These are phyloP conservation scores for Antechinus stuartii DNA, from an alignment of 2,113 vertebrate species.

Conservation along the genomic window DNA sequence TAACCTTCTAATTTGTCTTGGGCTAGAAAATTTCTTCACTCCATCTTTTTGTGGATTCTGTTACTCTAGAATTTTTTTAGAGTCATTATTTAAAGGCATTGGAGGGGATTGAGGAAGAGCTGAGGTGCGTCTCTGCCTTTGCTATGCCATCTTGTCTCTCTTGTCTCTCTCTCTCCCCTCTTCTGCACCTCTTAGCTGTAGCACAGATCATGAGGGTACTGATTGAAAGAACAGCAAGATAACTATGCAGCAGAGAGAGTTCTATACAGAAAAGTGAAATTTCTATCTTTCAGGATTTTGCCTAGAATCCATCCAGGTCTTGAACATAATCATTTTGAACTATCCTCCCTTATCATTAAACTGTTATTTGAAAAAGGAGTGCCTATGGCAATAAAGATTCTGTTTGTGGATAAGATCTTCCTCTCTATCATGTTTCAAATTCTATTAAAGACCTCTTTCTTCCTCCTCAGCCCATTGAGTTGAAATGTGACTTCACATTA, in stretches of 20 bases:
- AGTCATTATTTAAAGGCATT: too few relatives aligned
- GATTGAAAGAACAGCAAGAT: background rate
- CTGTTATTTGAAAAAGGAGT: background rate
- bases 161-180: too few relatives aligned
- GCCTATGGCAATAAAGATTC: background rate
- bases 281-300: background rate
- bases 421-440: background rate
- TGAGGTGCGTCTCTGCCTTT: too few relatives aligned
- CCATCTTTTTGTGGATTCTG: too few relatives aligned
- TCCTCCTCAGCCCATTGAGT: too few relatives aligned
- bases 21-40: too few relatives aligned
- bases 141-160: too few relatives aligned
- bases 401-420: background rate
- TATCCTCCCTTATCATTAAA: background rate
- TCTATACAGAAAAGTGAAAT: background rate
- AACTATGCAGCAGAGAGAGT: background rate
- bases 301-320: background rate
- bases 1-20: too few relatives aligned
- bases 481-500: background rate
- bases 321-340: background rate
- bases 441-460: background rate
- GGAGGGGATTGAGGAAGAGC: too few relatives aligned
- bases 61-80: too few relatives aligned
- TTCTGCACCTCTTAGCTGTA: background rate
- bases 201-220: background rate